phyloP scores from a whole-genome alignment of 2,113 vertebrate species.

The Aix galericulata region DNA sequence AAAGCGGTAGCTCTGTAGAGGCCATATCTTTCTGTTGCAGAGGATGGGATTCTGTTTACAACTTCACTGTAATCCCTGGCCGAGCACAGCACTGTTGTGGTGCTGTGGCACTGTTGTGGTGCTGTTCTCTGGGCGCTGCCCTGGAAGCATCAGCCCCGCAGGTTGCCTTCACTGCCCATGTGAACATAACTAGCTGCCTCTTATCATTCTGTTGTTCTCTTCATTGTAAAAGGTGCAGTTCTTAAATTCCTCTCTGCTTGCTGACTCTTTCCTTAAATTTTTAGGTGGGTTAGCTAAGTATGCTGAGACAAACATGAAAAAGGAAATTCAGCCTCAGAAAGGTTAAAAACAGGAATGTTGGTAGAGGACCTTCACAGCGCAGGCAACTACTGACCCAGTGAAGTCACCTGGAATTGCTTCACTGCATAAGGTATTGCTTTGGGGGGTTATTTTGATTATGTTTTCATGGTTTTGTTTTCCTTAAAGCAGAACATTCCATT shows the following conservation, averaged over 20 bases:
- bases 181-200: background rate
- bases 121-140: background rate
- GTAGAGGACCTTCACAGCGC: background rate
- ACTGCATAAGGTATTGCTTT: background rate
- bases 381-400: background rate
- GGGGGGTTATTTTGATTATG: constrained; percentile 2
- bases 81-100: background rate
- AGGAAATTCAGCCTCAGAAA: background rate
- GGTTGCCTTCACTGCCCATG: background rate
- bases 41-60: background rate
- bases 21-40: background rate
- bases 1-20: background rate
- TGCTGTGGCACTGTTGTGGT: background rate
- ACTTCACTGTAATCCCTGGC: background rate
- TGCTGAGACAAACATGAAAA: background rate
- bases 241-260: background rate
- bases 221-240: background rate
- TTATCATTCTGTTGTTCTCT: background rate
- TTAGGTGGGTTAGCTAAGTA: background rate
- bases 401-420: constrained; percentile 34
- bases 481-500: background rate
- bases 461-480: background rate
- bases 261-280: background rate
- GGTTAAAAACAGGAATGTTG: background rate
- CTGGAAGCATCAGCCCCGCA: background rate